Conservation (phyloP, 2,888 invertebrate genomes). For the Pachydiplax longipennis region DNA sequence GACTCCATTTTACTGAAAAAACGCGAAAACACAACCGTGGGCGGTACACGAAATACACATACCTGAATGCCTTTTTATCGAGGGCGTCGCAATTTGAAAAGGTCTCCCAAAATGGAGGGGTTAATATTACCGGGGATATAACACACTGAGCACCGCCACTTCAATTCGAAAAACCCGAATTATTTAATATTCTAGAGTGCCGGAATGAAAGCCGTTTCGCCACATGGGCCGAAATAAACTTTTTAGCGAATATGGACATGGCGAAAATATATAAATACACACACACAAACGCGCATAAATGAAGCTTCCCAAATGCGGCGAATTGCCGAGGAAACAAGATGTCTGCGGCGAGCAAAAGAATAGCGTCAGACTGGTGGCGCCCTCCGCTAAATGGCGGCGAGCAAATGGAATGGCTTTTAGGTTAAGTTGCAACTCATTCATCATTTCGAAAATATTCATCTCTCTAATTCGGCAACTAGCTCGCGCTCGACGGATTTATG, state of each 20-base stretch:
- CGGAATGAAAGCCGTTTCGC: not conserved
- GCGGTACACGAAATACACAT: not conserved
- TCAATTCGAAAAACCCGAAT: not conserved
- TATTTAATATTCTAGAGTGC: constrained; percentile 42
- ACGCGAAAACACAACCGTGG: not conserved
- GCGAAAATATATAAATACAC: not conserved
- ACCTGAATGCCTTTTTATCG: not conserved
- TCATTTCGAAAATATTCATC: not conserved
- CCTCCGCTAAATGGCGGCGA: not conserved
- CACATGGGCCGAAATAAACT: not conserved
- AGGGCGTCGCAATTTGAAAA: not conserved
- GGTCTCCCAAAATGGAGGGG: not conserved
- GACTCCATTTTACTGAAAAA: not conserved
- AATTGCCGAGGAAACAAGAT: not conserved
- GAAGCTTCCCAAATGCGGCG: not conserved
- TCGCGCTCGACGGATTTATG: not conserved
- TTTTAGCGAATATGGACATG: not conserved
- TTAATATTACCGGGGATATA: not conserved
- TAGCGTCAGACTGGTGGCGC: not conserved
- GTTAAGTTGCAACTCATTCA: constrained; percentile 25
- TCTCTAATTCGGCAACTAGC: not conserved
- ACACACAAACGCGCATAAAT: not conserved
- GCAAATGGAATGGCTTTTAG: constrained; percentile 36
- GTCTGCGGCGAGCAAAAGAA: not conserved
- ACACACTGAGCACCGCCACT: not conserved